Percentiles rank a stretch among this genome's conserved stretches.
Conservation (phyloP, 2,113 vertebrate genomes). For the Cygnus atratus region DNA sequence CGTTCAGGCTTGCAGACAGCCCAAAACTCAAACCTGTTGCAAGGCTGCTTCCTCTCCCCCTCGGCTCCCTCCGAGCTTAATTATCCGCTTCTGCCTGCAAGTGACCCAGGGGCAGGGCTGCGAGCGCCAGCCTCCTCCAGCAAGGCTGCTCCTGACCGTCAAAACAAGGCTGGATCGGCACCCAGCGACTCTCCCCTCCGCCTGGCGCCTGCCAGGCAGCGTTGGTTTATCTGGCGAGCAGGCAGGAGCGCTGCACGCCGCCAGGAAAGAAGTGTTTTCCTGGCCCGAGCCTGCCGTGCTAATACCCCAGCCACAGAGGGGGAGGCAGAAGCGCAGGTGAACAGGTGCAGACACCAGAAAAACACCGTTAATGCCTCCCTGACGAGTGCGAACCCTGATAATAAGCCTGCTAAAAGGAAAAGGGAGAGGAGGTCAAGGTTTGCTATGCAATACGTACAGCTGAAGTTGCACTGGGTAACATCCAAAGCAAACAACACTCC, state of each 20-base stretch:
- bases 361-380: rapidly evolving
- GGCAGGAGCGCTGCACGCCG: rapidly evolving
- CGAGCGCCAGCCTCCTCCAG: conserved; percentile 25
- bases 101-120: neutral
- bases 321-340: neutral
- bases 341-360: neutral
- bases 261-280: neutral
- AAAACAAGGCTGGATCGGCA: neutral
- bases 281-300: rapidly evolving
- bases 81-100: neutral
- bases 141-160: neutral
- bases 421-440: conserved; percentile 8
- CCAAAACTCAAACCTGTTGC: conserved; percentile 62
- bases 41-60: conserved; percentile 29
- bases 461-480: conserved; percentile 1
- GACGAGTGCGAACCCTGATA: neutral
- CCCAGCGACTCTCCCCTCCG: neutral
- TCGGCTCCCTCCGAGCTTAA: conserved; percentile 9
- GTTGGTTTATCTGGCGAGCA: neutral
- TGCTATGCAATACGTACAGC: neutral
- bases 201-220: neutral
- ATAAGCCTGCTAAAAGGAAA: neutral
- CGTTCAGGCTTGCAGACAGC: conserved; percentile 35
- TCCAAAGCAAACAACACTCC: conserved; percentile 46
- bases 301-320: neutral